Conservation (phyloP, 2,113 vertebrate species). For the Engraulis encrasicolus region DNA sequence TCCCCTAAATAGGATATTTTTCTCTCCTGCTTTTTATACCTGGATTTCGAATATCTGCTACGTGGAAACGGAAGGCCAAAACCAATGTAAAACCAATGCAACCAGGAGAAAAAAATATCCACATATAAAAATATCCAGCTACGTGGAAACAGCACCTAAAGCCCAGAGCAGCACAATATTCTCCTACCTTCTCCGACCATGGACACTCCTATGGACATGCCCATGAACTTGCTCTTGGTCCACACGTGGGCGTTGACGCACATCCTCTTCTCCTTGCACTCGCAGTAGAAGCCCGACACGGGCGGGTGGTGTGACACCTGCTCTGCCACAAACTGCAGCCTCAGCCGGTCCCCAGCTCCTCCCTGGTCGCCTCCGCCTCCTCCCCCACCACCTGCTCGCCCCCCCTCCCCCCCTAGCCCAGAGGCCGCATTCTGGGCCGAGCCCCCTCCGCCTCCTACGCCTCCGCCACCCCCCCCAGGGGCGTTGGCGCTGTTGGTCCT, state of each 20-base stretch:
- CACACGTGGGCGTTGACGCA: slow-evolving; percentile 87
- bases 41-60: no score
- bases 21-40: no score
- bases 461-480: slow-evolving; percentile 44
- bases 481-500: slow-evolving; percentile 63
- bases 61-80: no score
- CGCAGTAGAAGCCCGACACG: slow-evolving; percentile 90
- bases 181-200: slow-evolving; percentile 91
- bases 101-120: no score
- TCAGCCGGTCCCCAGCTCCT: slow-evolving; percentile 75
- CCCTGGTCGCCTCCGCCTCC: slow-evolving; percentile 1
- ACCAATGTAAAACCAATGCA: no score
- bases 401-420: slow-evolving; percentile 44
- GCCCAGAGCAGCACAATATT: no score
- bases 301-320: slow-evolving; percentile 93
- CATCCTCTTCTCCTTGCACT: slow-evolving; percentile 88
- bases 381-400: not conserved
- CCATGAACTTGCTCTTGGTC: slow-evolving; percentile 97
- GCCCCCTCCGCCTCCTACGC: not conserved
- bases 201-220: slow-evolving; percentile 92
- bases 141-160: no score
- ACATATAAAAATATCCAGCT: no score
- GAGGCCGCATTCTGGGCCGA: slow-evolving; percentile 26
- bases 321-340: slow-evolving; percentile 87
- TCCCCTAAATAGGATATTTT: no score